Conservation (phyloP, 2,888 invertebrate genomes). For the Rhopalosiphum nymphaeae region DNA sequence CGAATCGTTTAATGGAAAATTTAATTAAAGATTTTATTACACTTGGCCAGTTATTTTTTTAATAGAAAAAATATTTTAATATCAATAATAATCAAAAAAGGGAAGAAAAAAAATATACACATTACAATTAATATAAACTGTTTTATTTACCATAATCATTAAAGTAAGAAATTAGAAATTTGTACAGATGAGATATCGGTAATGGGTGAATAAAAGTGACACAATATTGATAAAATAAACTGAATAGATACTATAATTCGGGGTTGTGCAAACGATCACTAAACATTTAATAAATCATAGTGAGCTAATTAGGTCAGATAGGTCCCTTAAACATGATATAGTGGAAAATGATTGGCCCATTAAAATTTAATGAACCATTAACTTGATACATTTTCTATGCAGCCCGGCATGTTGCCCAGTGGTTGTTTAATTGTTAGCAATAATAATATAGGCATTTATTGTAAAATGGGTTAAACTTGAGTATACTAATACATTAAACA, state of each 20-base stretch:
- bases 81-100: background rate
- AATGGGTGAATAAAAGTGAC: background rate
- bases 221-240: background rate
- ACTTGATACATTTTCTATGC: background rate
- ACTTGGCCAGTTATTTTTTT: background rate
- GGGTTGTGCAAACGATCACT: background rate
- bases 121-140: background rate
- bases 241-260: background rate
- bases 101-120: background rate
- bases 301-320: no score
- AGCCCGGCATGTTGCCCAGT: background rate
- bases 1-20: no score
- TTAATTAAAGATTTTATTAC: no score
- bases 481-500: background rate
- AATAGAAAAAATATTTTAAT: background rate
- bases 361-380: background rate
- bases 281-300: background rate
- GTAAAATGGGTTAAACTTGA: background rate
- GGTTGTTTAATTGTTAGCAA: background rate
- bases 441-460: background rate
- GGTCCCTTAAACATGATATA: background rate
- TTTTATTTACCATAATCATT: background rate
- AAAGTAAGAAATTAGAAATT: no score
- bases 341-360: background rate
- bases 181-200: background rate